Base-by-base conservation (phyloP, 2,797 vertebrate species). In the Neosilurus mollespiculum region DNA sequence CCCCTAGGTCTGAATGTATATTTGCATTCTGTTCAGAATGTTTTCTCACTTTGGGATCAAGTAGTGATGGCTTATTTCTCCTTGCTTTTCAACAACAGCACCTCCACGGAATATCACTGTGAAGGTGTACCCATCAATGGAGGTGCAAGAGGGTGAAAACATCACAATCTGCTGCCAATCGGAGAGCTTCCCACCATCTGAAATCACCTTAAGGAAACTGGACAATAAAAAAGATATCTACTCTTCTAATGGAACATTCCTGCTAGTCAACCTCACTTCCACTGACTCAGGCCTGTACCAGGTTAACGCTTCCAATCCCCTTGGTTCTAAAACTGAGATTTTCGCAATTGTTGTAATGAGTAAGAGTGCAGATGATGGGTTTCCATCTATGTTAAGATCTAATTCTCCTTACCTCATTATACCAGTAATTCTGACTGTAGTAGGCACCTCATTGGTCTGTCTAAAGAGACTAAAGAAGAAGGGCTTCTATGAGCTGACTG, bases 81-180 rank as follows among this genome's bases (percentile, higher is more conserved):
- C 9, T 30, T 26, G 16, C 18, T 78, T 65, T 26, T 43, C 61
- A 26, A 65, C 56, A n/a, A 76, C 85, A 95, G 93, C 93, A 88
- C 89, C 93, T 85, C 92, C 94, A 6, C 83, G 88, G 90, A 95
- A 95, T 87, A 90, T 89, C 22, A 90, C 89, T 0, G 86, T 95
- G 53, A 85, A 87, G 62, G 87, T 94, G 18, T 78, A 91, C 62
- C 93, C 93, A 4, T 93, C 92, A 65, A 79, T 91, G 26, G 90
- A 90, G 85, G 91, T 94, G 82, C 90, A 89, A 84, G 92, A 95
- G 90, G 92, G 94, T 76, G 91, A 94, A 88, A 95, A 93, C 56
- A 67, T 94, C 88, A 94, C 90, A 1, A 90, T 94, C 73, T 91
- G 81, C 72, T 94, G 92, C 88, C 90, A 82, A 20, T 92, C 86